phyloP scores from a whole-genome alignment of 2,888 invertebrate species.

The Drosophila lutescens region DNA sequence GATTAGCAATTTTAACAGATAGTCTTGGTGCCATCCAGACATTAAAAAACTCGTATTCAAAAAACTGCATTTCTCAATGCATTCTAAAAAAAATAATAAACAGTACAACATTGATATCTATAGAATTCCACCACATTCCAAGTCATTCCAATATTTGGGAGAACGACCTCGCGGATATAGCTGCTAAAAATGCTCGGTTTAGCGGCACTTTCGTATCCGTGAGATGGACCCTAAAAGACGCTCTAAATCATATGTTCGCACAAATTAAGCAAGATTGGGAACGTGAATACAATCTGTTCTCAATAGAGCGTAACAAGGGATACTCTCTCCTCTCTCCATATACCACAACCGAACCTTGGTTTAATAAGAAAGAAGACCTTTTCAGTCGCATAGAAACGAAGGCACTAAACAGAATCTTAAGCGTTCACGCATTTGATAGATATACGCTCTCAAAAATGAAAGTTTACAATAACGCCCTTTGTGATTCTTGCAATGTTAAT shows the following conservation, averaged over 20 bases:
- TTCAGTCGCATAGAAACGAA: too few species aligned
- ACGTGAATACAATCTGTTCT: too few species aligned
- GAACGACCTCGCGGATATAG: neutral
- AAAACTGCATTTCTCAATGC: neutral
- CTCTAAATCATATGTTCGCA: too few species aligned
- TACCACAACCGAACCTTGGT: neutral
- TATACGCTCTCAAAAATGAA: neutral
- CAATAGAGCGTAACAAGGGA: neutral
- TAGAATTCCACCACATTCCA: neutral
- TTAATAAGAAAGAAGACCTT: neutral
- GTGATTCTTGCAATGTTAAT: neutral
- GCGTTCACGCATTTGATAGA: neutral
- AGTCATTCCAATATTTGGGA: neutral
- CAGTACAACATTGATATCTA: neutral
- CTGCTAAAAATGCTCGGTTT: too few species aligned
- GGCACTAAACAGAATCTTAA: too few species aligned
- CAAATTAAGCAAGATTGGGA: too few species aligned
- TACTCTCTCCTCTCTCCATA: neutral
- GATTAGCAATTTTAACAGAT: neutral
- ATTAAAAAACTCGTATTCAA: neutral
- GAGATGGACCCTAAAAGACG: neutral
- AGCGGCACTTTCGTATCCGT: neutral
- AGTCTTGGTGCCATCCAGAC: neutral
- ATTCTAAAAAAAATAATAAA: neutral
- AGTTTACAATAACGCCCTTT: neutral